Evolutionary conservation across 2,113 vertebrate species (phyloP).

Genomic region (Oophaga pumilio): DNA sequence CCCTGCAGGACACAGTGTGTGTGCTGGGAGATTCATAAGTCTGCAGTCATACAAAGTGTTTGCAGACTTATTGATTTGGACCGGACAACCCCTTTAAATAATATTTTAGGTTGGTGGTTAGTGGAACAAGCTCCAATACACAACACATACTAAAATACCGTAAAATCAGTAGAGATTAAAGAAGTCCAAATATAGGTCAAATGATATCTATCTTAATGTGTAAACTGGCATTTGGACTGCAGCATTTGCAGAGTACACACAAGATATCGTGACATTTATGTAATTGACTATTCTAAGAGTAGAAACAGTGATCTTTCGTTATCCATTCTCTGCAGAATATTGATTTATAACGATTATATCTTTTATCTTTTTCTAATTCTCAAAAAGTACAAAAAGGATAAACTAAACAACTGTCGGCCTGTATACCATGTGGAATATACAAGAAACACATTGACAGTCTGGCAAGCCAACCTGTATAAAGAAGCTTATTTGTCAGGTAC

Average conservation of each 20-base stretch:
- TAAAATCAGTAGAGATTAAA: too few species aligned
- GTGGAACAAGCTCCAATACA: too few species aligned
- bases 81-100: too few species aligned
- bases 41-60: too few species aligned
- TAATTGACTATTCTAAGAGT: not conserved
- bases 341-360: not conserved
- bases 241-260: not conserved
- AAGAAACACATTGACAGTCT: not conserved
- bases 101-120: too few species aligned
- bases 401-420: not conserved
- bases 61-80: too few species aligned
- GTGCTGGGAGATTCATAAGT: too few species aligned
- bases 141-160: too few species aligned
- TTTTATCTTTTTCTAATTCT: not conserved
- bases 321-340: not conserved
- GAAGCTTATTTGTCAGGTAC: slow-evolving; percentile 4
- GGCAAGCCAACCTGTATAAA: not conserved
- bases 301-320: not conserved
- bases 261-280: not conserved
- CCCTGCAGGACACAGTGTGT: too few species aligned
- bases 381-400: not conserved
- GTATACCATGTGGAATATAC: not conserved
- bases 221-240: too few species aligned
- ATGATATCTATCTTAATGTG: too few species aligned
- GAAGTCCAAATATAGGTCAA: too few species aligned